Evolutionary conservation across 2,797 vertebrate genomes (phyloP), one percentile per base, ranked within the genome.

Genomic region (Hirundo rustica): DNA sequence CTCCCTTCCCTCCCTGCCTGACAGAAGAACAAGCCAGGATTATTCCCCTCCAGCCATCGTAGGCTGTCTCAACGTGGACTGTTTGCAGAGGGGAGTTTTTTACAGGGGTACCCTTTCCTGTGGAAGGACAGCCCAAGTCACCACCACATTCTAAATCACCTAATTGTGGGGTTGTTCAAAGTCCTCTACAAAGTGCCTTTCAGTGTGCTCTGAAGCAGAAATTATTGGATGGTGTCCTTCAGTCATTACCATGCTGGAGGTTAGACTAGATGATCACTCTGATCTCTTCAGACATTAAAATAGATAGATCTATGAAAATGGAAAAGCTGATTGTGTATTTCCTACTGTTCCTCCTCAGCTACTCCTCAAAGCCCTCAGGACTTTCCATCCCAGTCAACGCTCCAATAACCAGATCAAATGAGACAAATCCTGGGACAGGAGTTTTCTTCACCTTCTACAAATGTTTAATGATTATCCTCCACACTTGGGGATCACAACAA

Each of bases 141-240:
- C 53, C 50, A 86, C 19, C 7, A 8, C 34, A 16, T 34, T 73
- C 55, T 84, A 66, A 95, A 92, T 58, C 36, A 65, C 32, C 67
- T 82, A 40, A 74, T 22, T 36, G 53, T n/a, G 55, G 48, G 61
- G 74, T 12, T 89, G 60, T 73, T 81, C 67, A 51, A 13, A 93
- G 77, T 47, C 83, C 77, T 57, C 12, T 32, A 67, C 70, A 86
- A 95, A 93, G 92, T 95, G 92, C 74, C 96, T 95, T 93, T 95
- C 94, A 36, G 71, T 1, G 50, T 86, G 94, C 88, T 93, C 73
- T 82, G 93, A 89, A 84, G 95, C 93, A 95, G 96, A 94, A 97
- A 95, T 96, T 66, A 96, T 92, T 79, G 83, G 71, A 82, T 74
- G 53, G 72, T 74, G 91, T 74, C 88, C 88, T 94, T 91, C 93